Evolutionary conservation across 2,797 vertebrate genomes (phyloP), one percentile per base, ranked within the genome.

Genomic region (Siniperca scherzeri): DNA sequence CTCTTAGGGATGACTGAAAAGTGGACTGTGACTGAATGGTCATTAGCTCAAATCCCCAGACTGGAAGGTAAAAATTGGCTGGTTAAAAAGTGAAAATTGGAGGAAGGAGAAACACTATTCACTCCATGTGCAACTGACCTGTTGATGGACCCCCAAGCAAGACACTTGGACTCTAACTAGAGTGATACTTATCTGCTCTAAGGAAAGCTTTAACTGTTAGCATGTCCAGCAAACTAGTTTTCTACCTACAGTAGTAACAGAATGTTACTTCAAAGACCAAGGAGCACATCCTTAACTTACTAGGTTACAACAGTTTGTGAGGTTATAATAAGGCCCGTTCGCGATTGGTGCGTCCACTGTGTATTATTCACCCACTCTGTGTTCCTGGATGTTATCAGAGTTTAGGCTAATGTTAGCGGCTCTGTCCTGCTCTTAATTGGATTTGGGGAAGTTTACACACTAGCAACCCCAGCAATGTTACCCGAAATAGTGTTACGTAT

Each of bases 11-110:
- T 55, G 42, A n/a, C 40, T 55, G 65, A 64, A 50, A 66, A 62
- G 38, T 70, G 19, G 55, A 61, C 21, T 25, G 7, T 57, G 66
- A 72, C 40, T 66, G 46, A 52, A 55, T 2, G 6, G 33, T 46
- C 50, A 78, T 81, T 66, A 48, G 36, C 61, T 60, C 10, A 30
- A 57, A 59, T 78, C 57, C 64, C 70, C 10, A 30, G 55, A 38
- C 64, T 25, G 27, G 1, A 11, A 30, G 56, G 48, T 17, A 9
- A 46, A 70, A 73, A 55, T 22, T 57, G 42, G 21, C 36, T 21
- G 38, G 21, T 50, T 50, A 50, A 42, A 68, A 52, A 52, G 17
- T 27, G 25, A 4, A 62, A 83, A 53, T 74, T 60, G 6, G 13
- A 59, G 4, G 10, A 4, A 50, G 7, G 21, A 56, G 14, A 67